phyloP scores from a whole-genome alignment of 2,113 vertebrate species.

The Calyptomena viridis region DNA sequence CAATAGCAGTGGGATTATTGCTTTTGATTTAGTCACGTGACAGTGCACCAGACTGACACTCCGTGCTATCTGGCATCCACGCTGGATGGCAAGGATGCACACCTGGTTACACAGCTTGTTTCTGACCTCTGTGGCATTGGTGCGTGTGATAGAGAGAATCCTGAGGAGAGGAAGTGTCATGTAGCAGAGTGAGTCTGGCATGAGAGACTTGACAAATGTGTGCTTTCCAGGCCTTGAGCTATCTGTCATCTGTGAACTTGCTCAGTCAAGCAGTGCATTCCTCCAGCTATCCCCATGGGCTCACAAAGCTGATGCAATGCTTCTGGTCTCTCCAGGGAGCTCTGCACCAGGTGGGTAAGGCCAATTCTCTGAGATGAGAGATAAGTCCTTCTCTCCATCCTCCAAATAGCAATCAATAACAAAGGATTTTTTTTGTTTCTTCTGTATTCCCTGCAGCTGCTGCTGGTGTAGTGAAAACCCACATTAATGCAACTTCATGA shows the following conservation, averaged over 20 bases:
- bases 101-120: neutral
- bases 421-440: neutral
- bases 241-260: neutral
- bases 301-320: neutral
- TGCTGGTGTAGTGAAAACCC: neutral
- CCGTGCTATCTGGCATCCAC: neutral
- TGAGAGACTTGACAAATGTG: neutral
- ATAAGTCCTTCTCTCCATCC: neutral
- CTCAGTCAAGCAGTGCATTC: neutral
- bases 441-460: neutral
- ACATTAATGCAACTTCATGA: neutral
- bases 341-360: neutral
- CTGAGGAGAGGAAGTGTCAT: neutral
- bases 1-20: neutral
- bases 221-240: neutral
- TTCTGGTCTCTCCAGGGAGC: neutral
- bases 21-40: neutral
- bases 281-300: neutral
- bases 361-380: neutral
- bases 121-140: neutral
- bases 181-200: neutral
- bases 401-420: neutral
- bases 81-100: neutral
- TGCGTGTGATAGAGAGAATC: neutral
- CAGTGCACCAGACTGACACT: fast-evolving